Percentiles rank a stretch among this genome's conserved stretches.
phyloP scores from a whole-genome alignment of 2,113 vertebrate genomes.

The Thryonomys swinderianus region DNA sequence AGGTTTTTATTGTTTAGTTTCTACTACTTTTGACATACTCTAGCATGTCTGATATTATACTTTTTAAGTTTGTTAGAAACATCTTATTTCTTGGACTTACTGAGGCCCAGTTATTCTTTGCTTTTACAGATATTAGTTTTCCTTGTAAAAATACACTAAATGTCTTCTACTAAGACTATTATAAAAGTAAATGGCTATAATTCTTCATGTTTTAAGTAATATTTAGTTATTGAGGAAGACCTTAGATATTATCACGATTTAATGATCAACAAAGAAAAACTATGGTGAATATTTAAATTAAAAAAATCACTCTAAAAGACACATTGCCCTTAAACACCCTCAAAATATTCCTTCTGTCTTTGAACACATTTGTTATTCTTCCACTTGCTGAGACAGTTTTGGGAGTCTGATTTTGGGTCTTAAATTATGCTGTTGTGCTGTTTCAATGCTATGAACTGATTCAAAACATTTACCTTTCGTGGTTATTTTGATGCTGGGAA shows the following conservation, averaged over 20 bases:
- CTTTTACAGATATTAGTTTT: neutral
- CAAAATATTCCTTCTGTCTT: neutral
- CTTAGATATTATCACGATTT: slow-evolving; percentile 40
- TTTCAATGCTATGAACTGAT: neutral
- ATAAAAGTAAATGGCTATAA: neutral
- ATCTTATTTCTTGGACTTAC: neutral
- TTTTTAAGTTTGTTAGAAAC: neutral
- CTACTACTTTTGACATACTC: neutral
- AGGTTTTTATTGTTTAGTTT: neutral
- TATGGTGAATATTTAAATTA: neutral
- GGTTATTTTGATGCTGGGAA: neutral
- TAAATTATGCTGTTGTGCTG: neutral
- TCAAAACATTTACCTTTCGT: neutral
- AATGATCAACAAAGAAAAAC: neutral
- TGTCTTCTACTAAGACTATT: slow-evolving; percentile 11
- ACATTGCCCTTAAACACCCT: neutral
- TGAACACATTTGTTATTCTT: neutral
- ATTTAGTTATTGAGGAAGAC: slow-evolving; percentile 35
- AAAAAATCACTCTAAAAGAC: neutral
- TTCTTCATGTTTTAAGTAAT: neutral
- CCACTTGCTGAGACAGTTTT: neutral
- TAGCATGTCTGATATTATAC: no score
- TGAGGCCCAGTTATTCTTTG: slow-evolving; percentile 21
- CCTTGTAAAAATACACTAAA: neutral
- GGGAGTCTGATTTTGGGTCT: neutral